phyloP scores from a whole-genome alignment of 2,797 vertebrate genomes.

The Falco rusticolus region DNA sequence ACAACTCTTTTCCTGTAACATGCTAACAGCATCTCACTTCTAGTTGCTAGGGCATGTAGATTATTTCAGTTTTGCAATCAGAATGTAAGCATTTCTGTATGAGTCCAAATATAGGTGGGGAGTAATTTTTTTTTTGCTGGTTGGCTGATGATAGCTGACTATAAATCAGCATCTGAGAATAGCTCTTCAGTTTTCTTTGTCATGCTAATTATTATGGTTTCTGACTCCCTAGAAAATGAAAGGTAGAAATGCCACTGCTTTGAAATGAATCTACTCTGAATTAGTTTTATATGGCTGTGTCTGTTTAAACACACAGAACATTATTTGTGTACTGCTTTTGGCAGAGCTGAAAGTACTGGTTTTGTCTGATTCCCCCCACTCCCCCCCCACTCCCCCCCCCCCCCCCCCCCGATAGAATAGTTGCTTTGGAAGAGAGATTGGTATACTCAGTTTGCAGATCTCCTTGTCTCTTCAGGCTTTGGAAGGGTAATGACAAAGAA shows the following conservation, averaged over 20 bases:
- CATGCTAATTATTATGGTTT: background rate
- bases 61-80: background rate
- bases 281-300: background rate
- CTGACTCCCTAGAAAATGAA: background rate
- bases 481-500: background rate
- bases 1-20: background rate
- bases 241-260: background rate
- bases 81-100: background rate
- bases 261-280: background rate
- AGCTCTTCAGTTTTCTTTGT: background rate
- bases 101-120: background rate
- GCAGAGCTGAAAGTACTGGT: background rate
- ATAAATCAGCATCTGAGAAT: background rate
- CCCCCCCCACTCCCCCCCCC: no score
- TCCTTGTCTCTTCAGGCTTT: slow-evolving; percentile 9
- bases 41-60: background rate
- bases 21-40: background rate
- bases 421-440: background rate
- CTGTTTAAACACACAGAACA: background rate
- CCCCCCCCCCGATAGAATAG: background rate
- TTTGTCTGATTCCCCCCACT: background rate
- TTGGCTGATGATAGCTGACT: background rate
- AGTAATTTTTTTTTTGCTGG: background rate
- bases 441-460: slow-evolving; percentile 21
- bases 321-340: background rate